These are phyloP conservation scores for Leptonema lineaticorne DNA, from an alignment of 1,140 invertebrate genomes.

Conservation along the genomic window DNA sequence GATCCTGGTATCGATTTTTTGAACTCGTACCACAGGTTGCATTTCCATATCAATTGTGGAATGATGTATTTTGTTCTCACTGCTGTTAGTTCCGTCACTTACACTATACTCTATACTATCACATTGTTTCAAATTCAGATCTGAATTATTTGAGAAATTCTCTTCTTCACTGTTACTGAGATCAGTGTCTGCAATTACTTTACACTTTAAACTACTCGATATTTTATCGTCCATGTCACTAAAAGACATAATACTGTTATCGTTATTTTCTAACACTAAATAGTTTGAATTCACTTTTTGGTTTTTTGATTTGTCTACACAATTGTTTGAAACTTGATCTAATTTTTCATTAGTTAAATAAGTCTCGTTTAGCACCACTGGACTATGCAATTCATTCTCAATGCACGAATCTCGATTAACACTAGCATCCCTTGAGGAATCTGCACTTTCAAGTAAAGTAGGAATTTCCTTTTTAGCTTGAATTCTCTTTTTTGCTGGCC, in stretches of 20 bases:
- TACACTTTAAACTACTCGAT: slow-evolving; percentile 17
- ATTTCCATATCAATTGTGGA: slow-evolving; percentile 41
- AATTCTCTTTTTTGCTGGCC: slow-evolving; percentile 53
- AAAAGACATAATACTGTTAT: slow-evolving; percentile 36
- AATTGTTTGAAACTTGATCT: background rate
- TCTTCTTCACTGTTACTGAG: slow-evolving; percentile 25
- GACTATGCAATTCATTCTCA: background rate
- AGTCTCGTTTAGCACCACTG: background rate
- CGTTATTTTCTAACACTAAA: slow-evolving; percentile 29
- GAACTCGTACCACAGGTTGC: slow-evolving; percentile 53
- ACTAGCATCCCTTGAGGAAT: slow-evolving; percentile 44
- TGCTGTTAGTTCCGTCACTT: slow-evolving; percentile 21
- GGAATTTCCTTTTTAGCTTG: slow-evolving; percentile 44
- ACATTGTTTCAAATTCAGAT: slow-evolving; percentile 17
- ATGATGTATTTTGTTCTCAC: slow-evolving; percentile 39
- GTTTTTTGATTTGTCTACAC: background rate
- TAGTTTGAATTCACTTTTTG: slow-evolving; percentile 16
- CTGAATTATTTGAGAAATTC: background rate
- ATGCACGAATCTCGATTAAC: slow-evolving; percentile 22
- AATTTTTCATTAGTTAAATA: background rate
- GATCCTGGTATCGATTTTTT: slow-evolving; percentile 47
- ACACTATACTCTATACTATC: slow-evolving; percentile 17
- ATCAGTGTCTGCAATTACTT: slow-evolving; percentile 20
- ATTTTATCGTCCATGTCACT: slow-evolving; percentile 30
- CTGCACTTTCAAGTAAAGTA: slow-evolving; percentile 43